phyloP scores from a whole-genome alignment of 1,140 invertebrate species.

The Bombus superbus region DNA sequence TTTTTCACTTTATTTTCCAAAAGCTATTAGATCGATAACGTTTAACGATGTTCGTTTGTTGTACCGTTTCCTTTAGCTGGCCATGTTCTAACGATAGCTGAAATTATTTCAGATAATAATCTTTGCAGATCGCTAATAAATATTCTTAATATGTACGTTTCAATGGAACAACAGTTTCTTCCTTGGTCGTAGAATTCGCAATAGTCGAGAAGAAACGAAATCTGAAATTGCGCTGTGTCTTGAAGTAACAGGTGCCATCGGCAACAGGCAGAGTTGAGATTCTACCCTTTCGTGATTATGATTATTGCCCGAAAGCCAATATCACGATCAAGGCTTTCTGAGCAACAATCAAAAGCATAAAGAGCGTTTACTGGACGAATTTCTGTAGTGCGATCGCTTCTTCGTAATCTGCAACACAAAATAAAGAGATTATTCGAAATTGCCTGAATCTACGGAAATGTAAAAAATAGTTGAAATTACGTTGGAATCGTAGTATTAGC shows the following conservation, averaged over 20 bases:
- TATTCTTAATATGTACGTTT: neutral
- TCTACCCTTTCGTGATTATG: slow-evolving; percentile 81
- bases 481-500: neutral
- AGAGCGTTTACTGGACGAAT: slow-evolving; percentile 67
- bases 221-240: neutral
- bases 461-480: neutral
- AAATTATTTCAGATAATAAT: neutral
- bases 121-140: neutral
- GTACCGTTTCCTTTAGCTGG: no score
- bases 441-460: neutral
- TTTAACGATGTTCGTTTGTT: no score
- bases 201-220: neutral
- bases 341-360: slow-evolving; percentile 84
- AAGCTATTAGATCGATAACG: no score
- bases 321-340: slow-evolving; percentile 81
- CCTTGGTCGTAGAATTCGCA: no score
- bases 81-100: no score
- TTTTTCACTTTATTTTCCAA: neutral
- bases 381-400: neutral
- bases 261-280: slow-evolving; percentile 41
- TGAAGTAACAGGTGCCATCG: slow-evolving; percentile 27
- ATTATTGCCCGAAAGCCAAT: slow-evolving; percentile 84
- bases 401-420: slow-evolving; percentile 1
- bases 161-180: no score
- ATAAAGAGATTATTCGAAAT: neutral